A percentile compares a stretch with the other conserved stretches of the same genome.
phyloP scores from a whole-genome alignment of 2,797 vertebrate species.

The Falco peregrinus region DNA sequence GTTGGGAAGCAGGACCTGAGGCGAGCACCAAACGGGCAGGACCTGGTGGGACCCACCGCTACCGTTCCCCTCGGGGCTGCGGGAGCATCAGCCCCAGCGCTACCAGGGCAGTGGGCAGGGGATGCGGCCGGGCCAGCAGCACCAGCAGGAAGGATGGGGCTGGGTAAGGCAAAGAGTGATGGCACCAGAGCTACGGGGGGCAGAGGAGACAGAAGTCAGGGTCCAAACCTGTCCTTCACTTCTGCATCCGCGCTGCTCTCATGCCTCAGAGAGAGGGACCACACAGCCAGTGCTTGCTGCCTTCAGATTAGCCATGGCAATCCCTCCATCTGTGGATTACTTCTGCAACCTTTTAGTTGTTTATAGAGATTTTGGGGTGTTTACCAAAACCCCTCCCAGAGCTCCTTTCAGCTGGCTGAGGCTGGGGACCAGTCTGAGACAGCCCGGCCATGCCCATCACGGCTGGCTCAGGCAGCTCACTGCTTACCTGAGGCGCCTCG shows the following conservation, averaged over 20 bases:
- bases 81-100: background rate
- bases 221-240: background rate
- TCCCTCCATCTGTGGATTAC: background rate
- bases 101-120: fast-evolving
- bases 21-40: fast-evolving
- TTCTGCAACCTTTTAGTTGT: background rate
- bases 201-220: background rate
- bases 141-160: background rate
- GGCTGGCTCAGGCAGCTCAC: background rate
- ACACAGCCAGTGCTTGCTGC: background rate
- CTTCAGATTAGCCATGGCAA: background rate
- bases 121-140: fast-evolving
- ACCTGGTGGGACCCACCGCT: background rate
- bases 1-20: background rate
- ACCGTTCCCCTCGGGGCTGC: background rate
- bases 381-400: background rate
- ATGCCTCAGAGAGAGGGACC: background rate
- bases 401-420: background rate
- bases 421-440: background rate
- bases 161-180: fast-evolving
- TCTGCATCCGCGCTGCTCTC: fast-evolving
- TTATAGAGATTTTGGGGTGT: background rate
- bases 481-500: no score
- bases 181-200: fast-evolving
- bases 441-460: background rate